These are phyloP conservation scores for Propithecus coquereli DNA, from an alignment of 2,113 vertebrate genomes.

Conservation along the genomic window DNA sequence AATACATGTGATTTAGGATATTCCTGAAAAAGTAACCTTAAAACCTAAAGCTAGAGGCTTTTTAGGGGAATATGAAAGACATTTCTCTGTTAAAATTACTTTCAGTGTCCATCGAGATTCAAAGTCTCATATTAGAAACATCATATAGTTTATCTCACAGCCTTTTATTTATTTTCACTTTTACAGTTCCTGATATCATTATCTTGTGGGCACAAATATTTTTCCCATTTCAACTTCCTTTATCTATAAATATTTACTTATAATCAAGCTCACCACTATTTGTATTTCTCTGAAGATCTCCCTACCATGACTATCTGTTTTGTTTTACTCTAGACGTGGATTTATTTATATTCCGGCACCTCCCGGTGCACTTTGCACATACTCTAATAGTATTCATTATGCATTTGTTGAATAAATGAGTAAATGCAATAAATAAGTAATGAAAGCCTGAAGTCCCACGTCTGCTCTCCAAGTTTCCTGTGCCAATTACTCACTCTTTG, in stretches of 20 bases:
- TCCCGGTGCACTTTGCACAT: constrained; percentile 34
- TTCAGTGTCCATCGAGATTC: not conserved
- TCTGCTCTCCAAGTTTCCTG: constrained; percentile 23
- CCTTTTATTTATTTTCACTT: constrained; percentile 35
- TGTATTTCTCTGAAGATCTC: constrained; percentile 35
- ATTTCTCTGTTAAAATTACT: constrained; percentile 40
- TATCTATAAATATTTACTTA: constrained; percentile 45
- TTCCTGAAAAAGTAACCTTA: not conserved
- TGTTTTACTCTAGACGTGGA: not conserved
- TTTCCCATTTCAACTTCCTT: constrained; percentile 14
- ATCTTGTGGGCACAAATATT: constrained; percentile 10
- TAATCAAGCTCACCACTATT: constrained; percentile 4
- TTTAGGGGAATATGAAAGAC: not conserved
- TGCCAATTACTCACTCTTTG: constrained; percentile 36
- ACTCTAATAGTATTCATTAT: constrained; percentile 53
- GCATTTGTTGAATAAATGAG: constrained; percentile 62
- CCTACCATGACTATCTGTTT: constrained; percentile 13
- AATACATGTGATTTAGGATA: not conserved
- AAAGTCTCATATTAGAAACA: not conserved
- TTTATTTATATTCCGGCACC: constrained; percentile 46
- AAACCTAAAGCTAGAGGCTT: not conserved
- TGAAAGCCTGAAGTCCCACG: constrained; percentile 35
- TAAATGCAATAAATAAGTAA: constrained; percentile 69
- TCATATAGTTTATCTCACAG: not conserved
- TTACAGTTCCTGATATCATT: constrained; percentile 5